Evolutionary conservation across 2,888 invertebrate genomes (phyloP).

Genomic region (Teleiodes luculella): DNA sequence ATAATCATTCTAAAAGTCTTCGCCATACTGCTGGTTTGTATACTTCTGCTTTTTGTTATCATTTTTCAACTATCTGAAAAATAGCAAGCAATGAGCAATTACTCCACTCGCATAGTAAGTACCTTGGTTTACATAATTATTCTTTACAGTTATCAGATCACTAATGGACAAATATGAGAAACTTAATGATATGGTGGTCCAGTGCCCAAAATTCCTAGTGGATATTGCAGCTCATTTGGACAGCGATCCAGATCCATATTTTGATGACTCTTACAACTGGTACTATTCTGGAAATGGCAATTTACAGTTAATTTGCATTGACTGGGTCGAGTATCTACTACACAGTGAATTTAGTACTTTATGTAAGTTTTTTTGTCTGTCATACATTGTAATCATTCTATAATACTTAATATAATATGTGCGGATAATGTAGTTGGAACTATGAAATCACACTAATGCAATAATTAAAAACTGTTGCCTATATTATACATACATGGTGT

Average conservation of each 20-base stretch:
- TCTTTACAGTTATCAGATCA: constrained; percentile 24
- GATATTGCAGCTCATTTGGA: constrained; percentile 56
- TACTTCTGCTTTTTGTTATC: background rate
- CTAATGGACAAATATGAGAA: constrained; percentile 34
- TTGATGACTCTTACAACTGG: constrained; percentile 64
- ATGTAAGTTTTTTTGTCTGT: constrained; percentile 50
- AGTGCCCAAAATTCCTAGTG: constrained; percentile 54
- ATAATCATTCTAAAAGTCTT: constrained; percentile 22
- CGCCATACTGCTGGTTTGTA: constrained; percentile 38
- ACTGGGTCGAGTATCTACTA: constrained; percentile 53
- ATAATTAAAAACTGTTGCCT: too few relatives aligned
- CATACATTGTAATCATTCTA: background rate
- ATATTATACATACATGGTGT: too few relatives aligned
- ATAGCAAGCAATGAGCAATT: background rate
- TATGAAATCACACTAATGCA: too few relatives aligned
- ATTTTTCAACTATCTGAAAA: too few relatives aligned
- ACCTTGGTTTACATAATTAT: too few relatives aligned
- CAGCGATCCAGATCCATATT: constrained; percentile 59
- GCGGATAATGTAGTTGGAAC: too few relatives aligned
- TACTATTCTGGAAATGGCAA: constrained; percentile 69
- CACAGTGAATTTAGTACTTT: constrained; percentile 55
- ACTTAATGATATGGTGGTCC: constrained; percentile 54
- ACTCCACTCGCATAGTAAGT: too few relatives aligned
- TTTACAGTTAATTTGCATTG: constrained; percentile 44
- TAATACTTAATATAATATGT: too few relatives aligned